Base-by-base conservation (phyloP, 2,888 invertebrate genomes). In the Asteroscopus sphinx region DNA sequence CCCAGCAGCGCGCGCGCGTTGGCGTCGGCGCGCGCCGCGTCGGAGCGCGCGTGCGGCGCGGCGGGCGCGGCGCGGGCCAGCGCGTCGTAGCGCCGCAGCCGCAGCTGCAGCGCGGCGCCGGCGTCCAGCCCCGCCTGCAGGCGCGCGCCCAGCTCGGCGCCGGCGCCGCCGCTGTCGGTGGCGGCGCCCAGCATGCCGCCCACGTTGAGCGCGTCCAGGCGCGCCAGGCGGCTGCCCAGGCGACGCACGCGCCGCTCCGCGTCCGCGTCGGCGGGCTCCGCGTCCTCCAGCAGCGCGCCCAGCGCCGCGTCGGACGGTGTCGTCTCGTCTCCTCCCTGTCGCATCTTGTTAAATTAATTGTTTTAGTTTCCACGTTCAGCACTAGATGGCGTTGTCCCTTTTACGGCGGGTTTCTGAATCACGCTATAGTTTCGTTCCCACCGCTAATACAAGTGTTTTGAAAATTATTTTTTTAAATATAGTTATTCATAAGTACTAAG, bases 211-310 rank as follows among this genome's bases (percentile, higher is more conserved):
- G 90, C 89, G 74, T 90, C 92, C 32, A 91, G 87, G 56, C 98
- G 96, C 26, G 98, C 98, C 49, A 99, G 92, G 83, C 98, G 98
- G 81, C 97, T 96, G 3, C 97, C 97, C 30, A 99, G 94, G 60
- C 93, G 96, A 13, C 83, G 86, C 95, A 44, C 76, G 37, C 76
- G 76, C 7, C 68, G 16, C 61, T 70, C 76, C 0, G 79, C 79
- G 28, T 71, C 70, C 13, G 58, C 78, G 51, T 79, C 80, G 52
- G 68, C 65, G 8, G 71, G 73, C 39, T 60, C 67, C 33, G 70
- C 77, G 35, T 78, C 82, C 51, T 79, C 81, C 35, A 99, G 97
- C 67, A 99, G 94, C 74, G 96, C 96, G 8, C 88, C 86, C 15
- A 91, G 81, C 57, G 91, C 92, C 46, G 86, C 99, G 17, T 67